A percentile compares a stretch with the other conserved stretches of the same genome.
Evolutionary conservation across 2,113 vertebrate genomes (phyloP).

Genomic region (Heterotis niloticus): DNA sequence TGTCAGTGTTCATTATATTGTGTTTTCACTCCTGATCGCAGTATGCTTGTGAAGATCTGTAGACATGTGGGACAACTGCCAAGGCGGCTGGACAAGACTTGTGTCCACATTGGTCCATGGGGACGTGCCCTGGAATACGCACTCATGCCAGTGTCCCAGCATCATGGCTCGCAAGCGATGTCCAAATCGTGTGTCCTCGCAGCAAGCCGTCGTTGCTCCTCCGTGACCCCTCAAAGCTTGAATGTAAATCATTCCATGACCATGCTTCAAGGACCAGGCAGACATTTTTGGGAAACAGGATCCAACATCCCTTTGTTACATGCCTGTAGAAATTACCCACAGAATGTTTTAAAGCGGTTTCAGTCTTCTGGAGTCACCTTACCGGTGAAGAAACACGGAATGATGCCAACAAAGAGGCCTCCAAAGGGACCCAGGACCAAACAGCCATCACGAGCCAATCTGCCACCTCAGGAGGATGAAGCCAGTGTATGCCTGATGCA

Average conservation of each 20-base stretch:
- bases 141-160: neutral
- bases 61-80: neutral
- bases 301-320: neutral
- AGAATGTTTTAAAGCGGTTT: slow-evolving; percentile 45
- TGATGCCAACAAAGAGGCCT: slow-evolving; percentile 66
- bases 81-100: neutral
- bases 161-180: neutral
- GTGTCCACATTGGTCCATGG: neutral
- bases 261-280: neutral
- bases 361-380: slow-evolving; percentile 54
- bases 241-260: neutral
- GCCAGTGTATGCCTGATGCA: slow-evolving; percentile 61
- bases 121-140: too few species aligned
- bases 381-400: slow-evolving; percentile 62
- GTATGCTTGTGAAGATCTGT: slow-evolving; percentile 16
- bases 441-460: slow-evolving; percentile 86
- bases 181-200: neutral
- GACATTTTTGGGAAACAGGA: neutral
- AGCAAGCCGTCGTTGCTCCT: neutral
- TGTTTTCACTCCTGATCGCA: neutral
- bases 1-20: too few species aligned
- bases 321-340: neutral
- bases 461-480: slow-evolving; percentile 65
- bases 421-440: slow-evolving; percentile 88
- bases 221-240: neutral